phyloP scores from a whole-genome alignment of 2,113 vertebrate species.

The Coptodon bakossiorum region DNA sequence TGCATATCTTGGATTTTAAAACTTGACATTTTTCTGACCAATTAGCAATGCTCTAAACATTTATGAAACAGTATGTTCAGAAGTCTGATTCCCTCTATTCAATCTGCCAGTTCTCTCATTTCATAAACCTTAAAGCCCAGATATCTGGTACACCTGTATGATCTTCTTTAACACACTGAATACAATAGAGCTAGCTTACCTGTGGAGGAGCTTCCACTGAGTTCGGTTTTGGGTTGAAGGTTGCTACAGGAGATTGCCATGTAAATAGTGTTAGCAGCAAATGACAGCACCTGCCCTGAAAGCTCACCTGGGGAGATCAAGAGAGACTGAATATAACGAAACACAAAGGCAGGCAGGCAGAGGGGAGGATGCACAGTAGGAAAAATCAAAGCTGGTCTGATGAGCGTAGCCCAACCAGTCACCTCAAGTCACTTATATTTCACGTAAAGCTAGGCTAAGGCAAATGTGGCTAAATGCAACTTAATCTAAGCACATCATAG shows the following conservation, averaged over 20 bases:
- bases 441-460: neutral
- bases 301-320: conserved; percentile 59
- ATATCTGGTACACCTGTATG: neutral
- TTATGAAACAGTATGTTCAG: neutral
- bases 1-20: neutral
- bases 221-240: conserved; percentile 28
- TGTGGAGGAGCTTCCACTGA: neutral
- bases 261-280: conserved; percentile 77
- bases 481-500: neutral
- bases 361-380: neutral
- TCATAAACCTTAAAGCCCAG: neutral
- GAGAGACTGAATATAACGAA: neutral
- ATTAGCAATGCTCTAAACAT: neutral
- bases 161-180: neutral
- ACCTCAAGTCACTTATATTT: neutral
- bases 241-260: conserved; percentile 76
- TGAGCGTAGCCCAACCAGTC: neutral
- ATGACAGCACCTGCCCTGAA: conserved; percentile 69
- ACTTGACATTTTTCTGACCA: neutral
- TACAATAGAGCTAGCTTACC: neutral
- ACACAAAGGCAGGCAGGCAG: neutral
- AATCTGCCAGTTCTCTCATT: neutral
- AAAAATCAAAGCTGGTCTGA: neutral
- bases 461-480: neutral
- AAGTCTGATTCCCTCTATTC: neutral